A percentile compares a stretch with the other conserved stretches of the same genome.
Conservation (phyloP, 2,888 invertebrate genomes). For the Neoascia interrupta region DNA sequence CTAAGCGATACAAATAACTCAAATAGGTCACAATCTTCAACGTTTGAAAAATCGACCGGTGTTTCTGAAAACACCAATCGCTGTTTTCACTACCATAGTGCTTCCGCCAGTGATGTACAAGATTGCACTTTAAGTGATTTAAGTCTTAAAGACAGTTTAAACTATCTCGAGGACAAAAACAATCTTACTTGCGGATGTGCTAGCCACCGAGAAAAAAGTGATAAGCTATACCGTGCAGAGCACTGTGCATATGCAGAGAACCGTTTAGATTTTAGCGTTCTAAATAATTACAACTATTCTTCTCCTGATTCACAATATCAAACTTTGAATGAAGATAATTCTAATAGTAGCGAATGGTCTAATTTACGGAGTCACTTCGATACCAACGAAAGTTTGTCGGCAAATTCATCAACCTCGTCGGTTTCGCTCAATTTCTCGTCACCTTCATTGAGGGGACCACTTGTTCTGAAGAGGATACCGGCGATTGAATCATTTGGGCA, state of each 20-base stretch:
- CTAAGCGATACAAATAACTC: slow-evolving; percentile 69
- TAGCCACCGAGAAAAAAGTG: neutral
- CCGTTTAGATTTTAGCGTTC: slow-evolving; percentile 23
- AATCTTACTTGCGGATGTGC: slow-evolving; percentile 24
- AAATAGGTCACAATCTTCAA: slow-evolving; percentile 14
- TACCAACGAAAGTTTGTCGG: slow-evolving; percentile 69
- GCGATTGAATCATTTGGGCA: slow-evolving; percentile 76
- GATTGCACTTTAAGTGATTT: slow-evolving; percentile 51
- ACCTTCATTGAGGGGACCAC: slow-evolving; percentile 53
- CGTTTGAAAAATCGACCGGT: slow-evolving; percentile 34
- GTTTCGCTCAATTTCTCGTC: slow-evolving; percentile 68
- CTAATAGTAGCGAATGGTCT: slow-evolving; percentile 9
- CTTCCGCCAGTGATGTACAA: slow-evolving; percentile 40
- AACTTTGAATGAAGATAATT: slow-evolving; percentile 18
- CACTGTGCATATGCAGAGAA: slow-evolving; percentile 29
- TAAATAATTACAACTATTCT: slow-evolving; percentile 10
- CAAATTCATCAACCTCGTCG: slow-evolving; percentile 69
- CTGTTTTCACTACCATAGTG: slow-evolving; percentile 22
- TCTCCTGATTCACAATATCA: slow-evolving; percentile 8
- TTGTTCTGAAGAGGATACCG: slow-evolving; percentile 73
- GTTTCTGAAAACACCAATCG: slow-evolving; percentile 20
- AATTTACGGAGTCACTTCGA: slow-evolving; percentile 46
- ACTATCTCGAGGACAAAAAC: slow-evolving; percentile 50
- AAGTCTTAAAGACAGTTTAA: slow-evolving; percentile 40
- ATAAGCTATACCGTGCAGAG: neutral